Evolutionary conservation across 2,113 vertebrate genomes (phyloP), one percentile per base, ranked within the genome.

Genomic region (Argyrosomus japonicus): DNA sequence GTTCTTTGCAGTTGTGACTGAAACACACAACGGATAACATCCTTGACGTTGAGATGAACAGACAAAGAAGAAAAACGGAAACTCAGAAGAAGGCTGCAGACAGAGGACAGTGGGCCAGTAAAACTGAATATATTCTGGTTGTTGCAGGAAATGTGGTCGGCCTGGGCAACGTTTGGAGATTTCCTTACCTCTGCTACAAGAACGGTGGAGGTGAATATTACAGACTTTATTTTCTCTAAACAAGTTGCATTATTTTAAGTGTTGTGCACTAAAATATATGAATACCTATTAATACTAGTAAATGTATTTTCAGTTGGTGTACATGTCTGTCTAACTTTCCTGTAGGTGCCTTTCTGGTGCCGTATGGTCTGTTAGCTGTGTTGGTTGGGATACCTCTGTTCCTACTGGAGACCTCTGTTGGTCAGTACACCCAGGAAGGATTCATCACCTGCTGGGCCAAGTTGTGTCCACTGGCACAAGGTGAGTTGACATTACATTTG

Each of bases 381-480:
- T 25, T 83, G 21, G 73, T 29, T 65, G 87, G 87, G 43, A 81
- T 88, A 11, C 83, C 87, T 60, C 74, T 86, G 57, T 88, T 86
- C 60, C 76, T 89, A 3, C 25, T 87, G 79, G 88, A 89, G 71
- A 75, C 58, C 3, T 62, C 82, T 0, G 1, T 74, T 2, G 87
- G 87, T 60, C 89, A 91, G 77, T 89, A 67, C 88, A 83, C 81
- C 14, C 90, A 91, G 76, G 88, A 88, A 72, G 88, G 90, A 56
- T 80, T 75, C 1, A 61, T 89, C 77, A 89, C 84, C 40, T 79
- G 47, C 10, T 89, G 87, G 87, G 48, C 36, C 19, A 87, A 82
- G 1, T 1, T 89, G 4, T 88, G 92, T 78, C 93, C 92, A 9
- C 53, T 94, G 21, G 88, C 85, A 56, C 84, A 88, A 75, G 92